Base-by-base conservation (phyloP, 2,797 vertebrate genomes). In the Lophius americanus region DNA sequence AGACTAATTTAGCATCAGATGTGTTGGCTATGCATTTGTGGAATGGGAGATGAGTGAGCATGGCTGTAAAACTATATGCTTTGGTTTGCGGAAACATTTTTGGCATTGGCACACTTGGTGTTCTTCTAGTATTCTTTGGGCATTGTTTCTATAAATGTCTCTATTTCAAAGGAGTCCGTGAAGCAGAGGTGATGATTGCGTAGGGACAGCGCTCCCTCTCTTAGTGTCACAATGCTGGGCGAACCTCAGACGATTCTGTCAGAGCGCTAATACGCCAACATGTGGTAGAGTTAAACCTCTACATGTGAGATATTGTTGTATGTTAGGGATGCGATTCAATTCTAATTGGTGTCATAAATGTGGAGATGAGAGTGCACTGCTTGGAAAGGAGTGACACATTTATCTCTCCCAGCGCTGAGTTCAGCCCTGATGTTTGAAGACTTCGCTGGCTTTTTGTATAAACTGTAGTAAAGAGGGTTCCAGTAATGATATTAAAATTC, bases 41-140 rank as follows among this genome's bases (percentile, higher is more conserved):
- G 54, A 55, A 75, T 44, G 49, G 11, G 23, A 78, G 76, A 80
- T 83, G 68, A 81, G 71, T 76, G 70, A 73, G 81, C 85, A 73
- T 83, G 75, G 60, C 73, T 63, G 81, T 86, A 68, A 86, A 88
- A 85, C 82, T 84, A 87, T 92, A 85, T 84, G 86, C 90, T 91
- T 42, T 64, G 71, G 77, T 88, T 85, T 86, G 85, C 71, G 78
- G 90, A 91, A 92, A 82, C 90, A 91, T 92, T 83, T 88, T 60
- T 67, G 65, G 73, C 44, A 68, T 55, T 70, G 79, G 73, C 43
- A 64, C 78, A 63, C 66, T 84, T 75, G 69, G 75, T 71, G 54
- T 81, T 67, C 81, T 13, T 48, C 38, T 46, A 81, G 84, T 85
- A 73, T 86, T 79, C 23, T 23, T 82, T 66, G 65, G 89, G 89